These are phyloP conservation scores for Mastomys natalensis DNA, from an alignment of 2,113 vertebrate genomes.

Conservation along the genomic window DNA sequence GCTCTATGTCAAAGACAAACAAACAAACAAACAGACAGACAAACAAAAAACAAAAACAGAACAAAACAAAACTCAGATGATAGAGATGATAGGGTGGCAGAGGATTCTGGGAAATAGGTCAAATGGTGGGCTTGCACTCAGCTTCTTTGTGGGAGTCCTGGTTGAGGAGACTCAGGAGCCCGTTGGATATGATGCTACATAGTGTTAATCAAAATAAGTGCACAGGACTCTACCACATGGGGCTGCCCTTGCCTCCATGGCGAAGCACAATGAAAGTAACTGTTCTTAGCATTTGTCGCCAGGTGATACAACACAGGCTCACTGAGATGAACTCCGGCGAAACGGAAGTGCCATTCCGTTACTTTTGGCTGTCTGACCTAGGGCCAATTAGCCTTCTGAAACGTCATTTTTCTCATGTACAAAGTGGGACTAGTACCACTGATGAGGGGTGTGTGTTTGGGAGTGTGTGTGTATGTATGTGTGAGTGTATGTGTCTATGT, in stretches of 20 bases:
- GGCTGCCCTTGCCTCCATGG: background rate
- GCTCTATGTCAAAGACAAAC: background rate
- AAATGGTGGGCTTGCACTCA: background rate
- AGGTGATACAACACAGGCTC: background rate
- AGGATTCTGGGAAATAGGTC: background rate
- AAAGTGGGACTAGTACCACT: background rate
- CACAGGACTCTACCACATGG: fast-evolving
- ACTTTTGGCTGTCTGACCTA: background rate
- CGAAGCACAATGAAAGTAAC: background rate
- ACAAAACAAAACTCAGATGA: background rate
- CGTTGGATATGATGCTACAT: fast-evolving
- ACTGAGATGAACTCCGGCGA: background rate
- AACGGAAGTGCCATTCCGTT: background rate
- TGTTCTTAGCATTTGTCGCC: background rate
- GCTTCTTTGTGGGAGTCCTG: background rate
- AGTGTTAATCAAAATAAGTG: background rate
- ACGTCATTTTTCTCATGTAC: background rate
- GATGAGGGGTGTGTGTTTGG: background rate
- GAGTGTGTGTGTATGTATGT: background rate
- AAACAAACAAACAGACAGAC: background rate
- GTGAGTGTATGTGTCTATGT: background rate
- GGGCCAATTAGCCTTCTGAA: background rate
- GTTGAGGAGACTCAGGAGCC: background rate
- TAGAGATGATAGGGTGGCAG: too few species aligned
- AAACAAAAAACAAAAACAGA: background rate